Conservation (phyloP, 2,888 invertebrate species). For the Tethea ocularis region DNA sequence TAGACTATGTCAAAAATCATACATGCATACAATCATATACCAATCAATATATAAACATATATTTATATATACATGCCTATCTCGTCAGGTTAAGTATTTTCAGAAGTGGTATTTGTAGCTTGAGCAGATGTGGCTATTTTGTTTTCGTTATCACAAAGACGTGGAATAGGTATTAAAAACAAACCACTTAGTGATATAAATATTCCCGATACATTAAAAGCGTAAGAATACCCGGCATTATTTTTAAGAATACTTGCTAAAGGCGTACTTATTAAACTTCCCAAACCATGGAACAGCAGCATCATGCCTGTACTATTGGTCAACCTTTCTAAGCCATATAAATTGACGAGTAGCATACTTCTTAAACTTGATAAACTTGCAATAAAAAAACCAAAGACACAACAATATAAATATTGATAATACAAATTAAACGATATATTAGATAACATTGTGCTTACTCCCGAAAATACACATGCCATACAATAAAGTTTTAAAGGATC, state of each 20-base stretch:
- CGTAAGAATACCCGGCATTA: conserved; percentile 51
- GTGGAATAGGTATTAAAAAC: conserved; percentile 49
- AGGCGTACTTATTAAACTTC: conserved; percentile 68
- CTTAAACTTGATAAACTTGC: conserved; percentile 58
- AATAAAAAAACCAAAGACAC: conserved; percentile 62
- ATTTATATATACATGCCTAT: too few species aligned
- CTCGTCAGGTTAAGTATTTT: too few species aligned
- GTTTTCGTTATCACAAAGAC: conserved; percentile 38
- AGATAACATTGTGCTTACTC: conserved; percentile 56
- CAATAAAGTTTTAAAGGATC: conserved; percentile 52
- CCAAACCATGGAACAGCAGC: conserved; percentile 70
- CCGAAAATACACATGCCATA: conserved; percentile 45
- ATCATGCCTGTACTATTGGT: conserved; percentile 74
- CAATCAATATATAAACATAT: too few species aligned
- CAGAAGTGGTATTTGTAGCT: too few species aligned
- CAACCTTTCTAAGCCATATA: conserved; percentile 71
- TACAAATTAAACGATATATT: conserved; percentile 56
- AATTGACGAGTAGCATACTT: conserved; percentile 62
- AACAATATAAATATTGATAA: conserved; percentile 64
- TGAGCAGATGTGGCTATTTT: conserved; percentile 13
- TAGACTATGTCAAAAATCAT: too few species aligned
- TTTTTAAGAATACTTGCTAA: conserved; percentile 58
- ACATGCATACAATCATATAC: too few species aligned
- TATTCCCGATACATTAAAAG: conserved; percentile 64
- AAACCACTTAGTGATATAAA: conserved; percentile 60